phyloP scores from a whole-genome alignment of 2,113 vertebrate species.

The Laticauda colubrina region DNA sequence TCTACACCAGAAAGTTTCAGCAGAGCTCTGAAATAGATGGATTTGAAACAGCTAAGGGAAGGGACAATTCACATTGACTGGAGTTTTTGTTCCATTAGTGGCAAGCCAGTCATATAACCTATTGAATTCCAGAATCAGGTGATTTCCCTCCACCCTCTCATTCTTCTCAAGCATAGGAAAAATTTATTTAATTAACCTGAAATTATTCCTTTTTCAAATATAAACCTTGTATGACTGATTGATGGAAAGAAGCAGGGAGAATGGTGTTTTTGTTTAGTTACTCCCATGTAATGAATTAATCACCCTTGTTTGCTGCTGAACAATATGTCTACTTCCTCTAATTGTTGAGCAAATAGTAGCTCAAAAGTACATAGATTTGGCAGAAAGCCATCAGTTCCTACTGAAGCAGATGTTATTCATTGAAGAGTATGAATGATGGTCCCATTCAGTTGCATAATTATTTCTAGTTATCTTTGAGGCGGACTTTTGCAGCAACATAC shows the following conservation, averaged over 20 bases:
- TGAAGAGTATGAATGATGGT: neutral
- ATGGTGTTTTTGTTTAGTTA: neutral
- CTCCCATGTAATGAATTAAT: slow-evolving; percentile 15
- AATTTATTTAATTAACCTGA: neutral
- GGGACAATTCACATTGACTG: neutral
- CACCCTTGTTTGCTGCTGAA: slow-evolving; percentile 15
- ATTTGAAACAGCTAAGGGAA: neutral
- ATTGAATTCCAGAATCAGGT: neutral
- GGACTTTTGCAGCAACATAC: neutral
- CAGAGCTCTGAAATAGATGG: neutral
- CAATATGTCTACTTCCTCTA: slow-evolving; percentile 13
- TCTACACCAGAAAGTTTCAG: neutral
- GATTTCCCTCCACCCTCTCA: neutral
- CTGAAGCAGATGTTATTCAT: neutral
- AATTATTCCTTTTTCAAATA: neutral
- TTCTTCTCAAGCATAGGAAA: neutral
- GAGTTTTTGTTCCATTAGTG: neutral
- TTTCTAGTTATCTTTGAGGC: neutral
- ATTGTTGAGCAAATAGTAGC: slow-evolving; percentile 22
- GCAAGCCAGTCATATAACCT: neutral
- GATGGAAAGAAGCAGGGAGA: neutral
- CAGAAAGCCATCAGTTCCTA: neutral
- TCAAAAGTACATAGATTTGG: slow-evolving; percentile 4
- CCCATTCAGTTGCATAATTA: neutral
- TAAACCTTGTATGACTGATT: neutral